Conservation (phyloP, 2,113 vertebrate species). For the Syngnathus floridae region DNA sequence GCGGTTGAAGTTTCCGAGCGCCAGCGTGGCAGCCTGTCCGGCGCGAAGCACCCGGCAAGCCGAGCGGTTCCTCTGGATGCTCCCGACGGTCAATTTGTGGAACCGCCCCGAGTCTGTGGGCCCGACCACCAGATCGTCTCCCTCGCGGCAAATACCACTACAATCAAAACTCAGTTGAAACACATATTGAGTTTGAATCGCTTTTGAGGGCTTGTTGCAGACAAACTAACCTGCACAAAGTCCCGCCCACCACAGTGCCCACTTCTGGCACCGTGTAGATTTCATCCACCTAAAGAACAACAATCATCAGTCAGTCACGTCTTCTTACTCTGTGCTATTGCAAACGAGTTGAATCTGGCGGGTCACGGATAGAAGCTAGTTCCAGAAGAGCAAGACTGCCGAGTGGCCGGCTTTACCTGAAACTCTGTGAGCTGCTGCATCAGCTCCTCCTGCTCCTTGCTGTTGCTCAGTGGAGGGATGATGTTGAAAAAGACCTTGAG, state of each 20-base stretch:
- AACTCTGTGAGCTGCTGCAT: constrained; percentile 98
- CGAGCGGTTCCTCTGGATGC: constrained; percentile 95
- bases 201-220: neutral
- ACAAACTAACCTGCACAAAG: constrained; percentile 84
- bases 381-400: no score
- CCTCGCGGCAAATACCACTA: constrained; percentile 96
- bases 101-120: constrained; percentile 87
- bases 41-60: constrained; percentile 89
- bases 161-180: constrained; percentile 6
- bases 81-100: constrained; percentile 84
- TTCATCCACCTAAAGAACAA: constrained; percentile 86
- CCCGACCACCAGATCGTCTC: constrained; percentile 89
- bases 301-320: constrained; percentile 13
- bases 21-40: constrained; percentile 91
- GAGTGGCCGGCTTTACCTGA: constrained; percentile 70
- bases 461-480: constrained; percentile 95
- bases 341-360: neutral
- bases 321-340: neutral
- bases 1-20: constrained; percentile 87
- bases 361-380: no score
- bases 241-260: constrained; percentile 96
- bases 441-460: constrained; percentile 94
- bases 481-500: constrained; percentile 97
- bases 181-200: neutral
- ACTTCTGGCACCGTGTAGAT: constrained; percentile 98